Evolutionary conservation across 2,888 invertebrate genomes (phyloP), one percentile per base, ranked within the genome.

Genomic region (Pecten maximus): DNA sequence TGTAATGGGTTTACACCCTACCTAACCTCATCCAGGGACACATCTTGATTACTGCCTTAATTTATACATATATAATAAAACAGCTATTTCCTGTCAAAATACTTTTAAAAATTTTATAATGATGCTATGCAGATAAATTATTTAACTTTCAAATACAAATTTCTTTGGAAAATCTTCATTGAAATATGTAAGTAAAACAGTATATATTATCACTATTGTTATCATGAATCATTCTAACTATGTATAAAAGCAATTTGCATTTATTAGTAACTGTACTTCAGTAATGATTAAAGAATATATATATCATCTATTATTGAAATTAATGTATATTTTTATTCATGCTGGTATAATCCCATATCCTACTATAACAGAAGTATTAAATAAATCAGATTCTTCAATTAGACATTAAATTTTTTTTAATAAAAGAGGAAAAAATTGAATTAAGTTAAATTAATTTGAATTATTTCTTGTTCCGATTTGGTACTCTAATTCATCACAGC

Each of bases 391-490:
- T 74, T 74, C 54, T 74, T 28, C 74, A 74, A 74, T 74, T 35
- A 74, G 16, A 74, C 10, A 8, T 12, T 28, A 35, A 74, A 74
- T 74, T 74, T n/a, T n/a, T n/a, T n/a, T 74, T 74, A 74, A 74
- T 74, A 74, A 74, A 60, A 74, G 74, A 74, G 74, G 28, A 74
- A 74, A 35, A 74, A 74, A 74, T 74, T 74, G 15, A 35, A 74
- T 74, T 74, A 74, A 74, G 12, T 74, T 74, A 28, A 74, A 74
- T 74, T 74, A 74, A 74, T 74, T 74, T 74, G 28, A 35, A 74
- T 74, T 74, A 74, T 74, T 74, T 74, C 74, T 74, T 74, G 74
- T 74, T 74, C 74, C 10, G 74, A 74, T 74, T 74, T 35, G 35
- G 74, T 74, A 15, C 74, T 74, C 74, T 74, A 74, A 74, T 74